Evolutionary conservation across 2,797 vertebrate species (phyloP).

Genomic region (Labroides dimidiatus): DNA sequence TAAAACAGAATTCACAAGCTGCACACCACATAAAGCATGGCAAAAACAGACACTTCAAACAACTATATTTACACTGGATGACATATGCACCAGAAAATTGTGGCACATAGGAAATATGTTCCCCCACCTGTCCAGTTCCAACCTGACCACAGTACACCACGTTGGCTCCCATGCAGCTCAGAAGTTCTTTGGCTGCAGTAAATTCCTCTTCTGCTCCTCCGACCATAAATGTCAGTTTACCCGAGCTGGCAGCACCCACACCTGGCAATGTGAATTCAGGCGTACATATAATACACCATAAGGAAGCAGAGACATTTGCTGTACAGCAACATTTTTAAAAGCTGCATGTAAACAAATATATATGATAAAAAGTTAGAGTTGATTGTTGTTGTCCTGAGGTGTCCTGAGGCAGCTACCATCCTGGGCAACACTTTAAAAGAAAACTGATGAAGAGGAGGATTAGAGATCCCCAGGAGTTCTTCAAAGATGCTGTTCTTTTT

Average conservation of each 20-base stretch:
- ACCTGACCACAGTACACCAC: slow-evolving; percentile 96
- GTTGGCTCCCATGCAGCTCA: slow-evolving; percentile 96
- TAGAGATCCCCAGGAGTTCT: too few species aligned
- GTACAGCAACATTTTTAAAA: background rate
- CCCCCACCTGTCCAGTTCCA: slow-evolving; percentile 94
- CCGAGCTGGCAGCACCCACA: slow-evolving; percentile 95
- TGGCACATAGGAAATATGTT: background rate
- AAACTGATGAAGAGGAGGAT: too few species aligned
- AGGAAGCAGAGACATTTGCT: slow-evolving; percentile 6
- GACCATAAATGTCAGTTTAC: slow-evolving; percentile 99
- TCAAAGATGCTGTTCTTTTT: too few species aligned
- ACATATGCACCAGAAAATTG: background rate
- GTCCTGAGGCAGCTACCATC: too few species aligned
- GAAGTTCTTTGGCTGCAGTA: slow-evolving; percentile 92
- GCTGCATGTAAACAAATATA: background rate
- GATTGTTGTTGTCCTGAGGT: too few species aligned
- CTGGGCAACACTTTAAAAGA: too few species aligned
- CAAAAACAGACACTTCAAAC: background rate
- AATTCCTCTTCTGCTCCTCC: slow-evolving; percentile 97
- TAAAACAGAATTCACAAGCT: background rate
- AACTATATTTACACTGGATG: background rate
- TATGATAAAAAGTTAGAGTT: too few species aligned
- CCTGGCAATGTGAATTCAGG: slow-evolving; percentile 79
- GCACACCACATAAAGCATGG: too few species aligned
- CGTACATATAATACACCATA: slow-evolving; percentile 26